Conservation (phyloP, 1,140 invertebrate species). For the Heliconius hermathena region DNA sequence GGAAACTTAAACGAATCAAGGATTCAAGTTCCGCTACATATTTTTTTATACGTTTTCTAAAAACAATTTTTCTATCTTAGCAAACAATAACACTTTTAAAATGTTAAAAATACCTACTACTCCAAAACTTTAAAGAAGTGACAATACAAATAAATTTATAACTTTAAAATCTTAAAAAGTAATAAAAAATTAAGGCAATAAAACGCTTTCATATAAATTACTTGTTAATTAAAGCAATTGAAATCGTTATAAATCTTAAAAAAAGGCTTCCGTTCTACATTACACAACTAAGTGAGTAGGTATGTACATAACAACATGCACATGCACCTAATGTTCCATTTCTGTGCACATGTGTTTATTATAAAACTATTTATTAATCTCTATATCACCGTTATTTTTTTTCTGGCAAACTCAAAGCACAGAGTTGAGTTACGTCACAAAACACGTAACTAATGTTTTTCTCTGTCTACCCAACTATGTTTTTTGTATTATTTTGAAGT, state of each 20-base stretch:
- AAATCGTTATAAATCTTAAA: slow-evolving; percentile 4
- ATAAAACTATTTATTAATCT: slow-evolving; percentile 6
- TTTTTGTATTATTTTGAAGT: too few species aligned
- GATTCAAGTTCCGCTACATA: neutral
- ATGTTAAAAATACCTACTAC: neutral
- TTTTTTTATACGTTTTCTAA: neutral
- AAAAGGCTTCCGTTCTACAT: slow-evolving; percentile 15
- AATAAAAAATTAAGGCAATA: neutral
- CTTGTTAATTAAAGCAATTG: slow-evolving; percentile 8
- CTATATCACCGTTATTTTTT: neutral
- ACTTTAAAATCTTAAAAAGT: neutral
- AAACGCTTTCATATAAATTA: slow-evolving; percentile 5
- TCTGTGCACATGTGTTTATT: slow-evolving; percentile 5
- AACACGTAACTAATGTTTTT: too few species aligned
- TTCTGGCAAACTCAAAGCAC: too few species aligned
- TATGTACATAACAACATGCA: slow-evolving; percentile 1
- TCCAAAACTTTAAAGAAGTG: too few species aligned
- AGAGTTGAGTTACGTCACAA: too few species aligned
- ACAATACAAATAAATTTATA: neutral
- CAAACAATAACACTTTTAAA: too few species aligned
- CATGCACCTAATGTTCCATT: neutral
- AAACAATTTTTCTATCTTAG: neutral
- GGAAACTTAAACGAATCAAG: too few species aligned
- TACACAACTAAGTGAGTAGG: neutral
- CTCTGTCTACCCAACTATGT: too few species aligned